A percentile compares a stretch with the other conserved stretches of the same genome.
Conservation (phyloP, 1,140 invertebrate species). For the Nasonia longicornis region DNA sequence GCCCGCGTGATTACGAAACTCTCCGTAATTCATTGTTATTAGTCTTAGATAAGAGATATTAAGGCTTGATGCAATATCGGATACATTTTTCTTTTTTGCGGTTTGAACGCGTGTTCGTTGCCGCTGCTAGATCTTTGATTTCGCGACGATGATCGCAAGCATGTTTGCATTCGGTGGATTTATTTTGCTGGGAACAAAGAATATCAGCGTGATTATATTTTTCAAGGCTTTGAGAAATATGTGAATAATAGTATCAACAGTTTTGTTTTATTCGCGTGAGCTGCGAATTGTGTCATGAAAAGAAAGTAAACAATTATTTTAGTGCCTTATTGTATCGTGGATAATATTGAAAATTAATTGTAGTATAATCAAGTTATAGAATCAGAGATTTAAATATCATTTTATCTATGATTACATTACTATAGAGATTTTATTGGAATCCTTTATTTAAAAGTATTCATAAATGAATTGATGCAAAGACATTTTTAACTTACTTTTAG, state of each 20-base stretch:
- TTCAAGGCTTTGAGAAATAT: too few species aligned
- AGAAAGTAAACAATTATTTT: neutral
- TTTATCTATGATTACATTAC: too few species aligned
- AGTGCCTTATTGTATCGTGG: too few species aligned
- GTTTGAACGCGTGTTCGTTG: neutral
- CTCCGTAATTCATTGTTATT: constrained; percentile 26
- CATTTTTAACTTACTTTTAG: too few species aligned
- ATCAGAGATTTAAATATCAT: too few species aligned
- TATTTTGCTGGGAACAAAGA: neutral
- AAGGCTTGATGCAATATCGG: neutral
- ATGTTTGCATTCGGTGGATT: neutral
- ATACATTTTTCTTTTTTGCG: neutral
- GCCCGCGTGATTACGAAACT: neutral
- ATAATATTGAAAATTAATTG: too few species aligned
- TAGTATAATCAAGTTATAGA: too few species aligned
- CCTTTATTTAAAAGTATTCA: too few species aligned
- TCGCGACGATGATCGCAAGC: neutral
- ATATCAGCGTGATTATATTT: neutral
- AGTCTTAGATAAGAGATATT: constrained; percentile 21
- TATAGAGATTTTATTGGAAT: too few species aligned
- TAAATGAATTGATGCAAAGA: too few species aligned
- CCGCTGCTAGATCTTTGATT: neutral
- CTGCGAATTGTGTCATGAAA: neutral
- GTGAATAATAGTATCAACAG: too few species aligned
- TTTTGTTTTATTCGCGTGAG: too few species aligned